Conservation (phyloP, 2,113 vertebrate genomes). For the Cathartes aura region DNA sequence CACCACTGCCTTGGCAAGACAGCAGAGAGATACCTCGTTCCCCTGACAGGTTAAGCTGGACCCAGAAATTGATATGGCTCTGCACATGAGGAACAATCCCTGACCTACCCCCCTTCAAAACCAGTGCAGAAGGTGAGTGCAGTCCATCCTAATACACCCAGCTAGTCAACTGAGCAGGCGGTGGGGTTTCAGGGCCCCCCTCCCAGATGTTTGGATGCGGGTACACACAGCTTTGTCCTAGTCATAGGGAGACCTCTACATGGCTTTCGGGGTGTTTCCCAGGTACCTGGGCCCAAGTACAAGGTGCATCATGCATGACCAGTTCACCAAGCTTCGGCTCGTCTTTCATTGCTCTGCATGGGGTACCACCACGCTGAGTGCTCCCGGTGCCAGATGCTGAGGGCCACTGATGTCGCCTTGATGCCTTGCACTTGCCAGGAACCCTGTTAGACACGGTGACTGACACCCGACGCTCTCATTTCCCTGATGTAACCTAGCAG, state of each 20-base stretch:
- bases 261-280: not conserved
- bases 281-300: not conserved
- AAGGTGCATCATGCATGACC: not conserved
- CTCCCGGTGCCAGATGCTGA: not conserved
- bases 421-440: not conserved
- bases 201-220: not conserved
- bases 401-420: accelerated
- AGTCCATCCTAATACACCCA: not conserved
- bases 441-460: not conserved
- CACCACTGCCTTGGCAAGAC: not conserved
- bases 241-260: accelerated
- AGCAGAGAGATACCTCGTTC: not conserved
- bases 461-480: not conserved
- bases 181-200: not conserved
- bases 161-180: accelerated
- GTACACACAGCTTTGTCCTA: not conserved
- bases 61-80: not conserved
- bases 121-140: not conserved
- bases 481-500: not conserved
- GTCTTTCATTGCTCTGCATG: not conserved
- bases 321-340: not conserved
- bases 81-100: not conserved
- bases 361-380: not conserved
- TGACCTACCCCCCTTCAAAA: not conserved
- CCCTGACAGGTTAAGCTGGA: not conserved